A percentile compares a stretch with the other conserved stretches of the same genome.
phyloP scores from a whole-genome alignment of 2,888 invertebrate genomes.

The Drosophila prostipennis region DNA sequence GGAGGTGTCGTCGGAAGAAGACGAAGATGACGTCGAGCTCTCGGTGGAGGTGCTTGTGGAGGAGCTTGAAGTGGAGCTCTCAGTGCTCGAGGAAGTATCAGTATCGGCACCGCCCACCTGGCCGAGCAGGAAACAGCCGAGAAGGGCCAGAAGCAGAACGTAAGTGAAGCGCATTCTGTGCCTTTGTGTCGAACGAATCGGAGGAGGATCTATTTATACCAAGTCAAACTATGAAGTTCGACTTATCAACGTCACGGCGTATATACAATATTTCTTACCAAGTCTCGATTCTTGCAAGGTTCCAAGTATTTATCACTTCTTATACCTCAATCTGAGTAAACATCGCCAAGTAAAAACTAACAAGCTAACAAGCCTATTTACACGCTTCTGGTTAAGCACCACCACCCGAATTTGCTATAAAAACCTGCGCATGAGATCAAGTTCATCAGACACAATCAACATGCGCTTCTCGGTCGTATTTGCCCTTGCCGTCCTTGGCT shows the following conservation, averaged over 20 bases:
- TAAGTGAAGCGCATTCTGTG: conserved; percentile 15
- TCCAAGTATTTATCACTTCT: neutral
- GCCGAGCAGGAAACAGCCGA: conserved; percentile 18
- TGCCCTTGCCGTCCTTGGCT: conserved; percentile 10
- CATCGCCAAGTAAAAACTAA: conserved; percentile 1
- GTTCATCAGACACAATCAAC: neutral
- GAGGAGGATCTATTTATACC: neutral
- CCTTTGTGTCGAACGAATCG: neutral
- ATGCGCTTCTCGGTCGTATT: conserved; percentile 16
- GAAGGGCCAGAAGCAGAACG: conserved; percentile 10
- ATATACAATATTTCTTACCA: neutral
- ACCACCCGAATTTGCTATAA: conserved; percentile 7
- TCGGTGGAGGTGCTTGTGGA: too few relatives aligned
- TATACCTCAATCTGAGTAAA: neutral
- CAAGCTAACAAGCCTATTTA: neutral
- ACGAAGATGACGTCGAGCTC: neutral
- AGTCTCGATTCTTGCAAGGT: neutral
- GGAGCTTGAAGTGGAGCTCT: neutral
- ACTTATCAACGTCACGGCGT: neutral
- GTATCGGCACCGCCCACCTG: neutral
- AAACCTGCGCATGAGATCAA: neutral
- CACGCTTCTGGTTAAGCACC: neutral
- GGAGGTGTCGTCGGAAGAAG: conserved; percentile 1
- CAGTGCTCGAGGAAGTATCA: neutral
- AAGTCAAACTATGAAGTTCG: neutral